These are phyloP conservation scores for Protobothrops mucrosquamatus DNA, from an alignment of 2,113 vertebrate genomes.

Conservation along the genomic window DNA sequence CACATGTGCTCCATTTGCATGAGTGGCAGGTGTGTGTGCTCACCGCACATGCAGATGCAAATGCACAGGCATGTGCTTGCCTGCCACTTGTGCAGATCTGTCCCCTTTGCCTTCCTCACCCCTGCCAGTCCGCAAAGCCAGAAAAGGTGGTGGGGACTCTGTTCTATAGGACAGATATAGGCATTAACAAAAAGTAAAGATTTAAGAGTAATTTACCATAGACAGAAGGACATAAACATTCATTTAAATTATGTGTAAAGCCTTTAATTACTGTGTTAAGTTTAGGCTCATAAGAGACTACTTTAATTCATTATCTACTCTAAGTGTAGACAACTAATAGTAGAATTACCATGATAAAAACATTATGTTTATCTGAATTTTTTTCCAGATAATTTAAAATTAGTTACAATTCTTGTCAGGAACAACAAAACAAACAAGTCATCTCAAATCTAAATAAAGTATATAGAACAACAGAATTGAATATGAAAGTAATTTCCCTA, in stretches of 20 bases:
- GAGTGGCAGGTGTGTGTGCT: too few species aligned
- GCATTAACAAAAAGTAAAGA: constrained; percentile 21
- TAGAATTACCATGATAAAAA: constrained; percentile 6
- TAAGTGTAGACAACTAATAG: constrained; percentile 26
- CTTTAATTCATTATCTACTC: constrained; percentile 32
- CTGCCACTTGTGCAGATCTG: neutral
- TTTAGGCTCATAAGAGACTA: constrained; percentile 10
- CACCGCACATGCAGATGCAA: neutral
- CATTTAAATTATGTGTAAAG: constrained; percentile 28
- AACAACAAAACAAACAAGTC: neutral
- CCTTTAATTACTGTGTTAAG: constrained; percentile 34
- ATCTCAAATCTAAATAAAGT: neutral
- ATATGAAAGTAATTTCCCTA: neutral
- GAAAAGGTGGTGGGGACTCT: neutral
- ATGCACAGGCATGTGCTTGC: neutral
- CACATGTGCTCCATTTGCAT: too few species aligned
- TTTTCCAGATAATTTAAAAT: neutral
- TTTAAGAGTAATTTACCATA: constrained; percentile 35
- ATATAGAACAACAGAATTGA: neutral
- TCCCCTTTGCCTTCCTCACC: neutral
- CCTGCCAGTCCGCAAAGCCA: neutral
- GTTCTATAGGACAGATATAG: neutral
- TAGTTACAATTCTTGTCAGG: neutral
- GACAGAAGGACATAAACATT: constrained; percentile 7
- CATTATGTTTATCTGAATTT: constrained; percentile 7